These are phyloP conservation scores for Diplazon laetatorius DNA, from an alignment of 2,888 invertebrate species.

Conservation along the genomic window DNA sequence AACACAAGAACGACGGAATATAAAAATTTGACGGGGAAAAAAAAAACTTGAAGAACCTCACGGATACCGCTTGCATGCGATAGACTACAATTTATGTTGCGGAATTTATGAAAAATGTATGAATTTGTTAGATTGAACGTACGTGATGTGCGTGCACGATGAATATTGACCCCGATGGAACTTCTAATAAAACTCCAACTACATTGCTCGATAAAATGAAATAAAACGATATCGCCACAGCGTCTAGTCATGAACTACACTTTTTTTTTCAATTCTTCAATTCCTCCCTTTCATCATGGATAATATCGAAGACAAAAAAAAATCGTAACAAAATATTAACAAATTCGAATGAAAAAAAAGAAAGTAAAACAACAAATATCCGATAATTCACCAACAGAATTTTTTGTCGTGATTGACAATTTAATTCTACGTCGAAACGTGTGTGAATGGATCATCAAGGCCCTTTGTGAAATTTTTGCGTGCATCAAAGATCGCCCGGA, in stretches of 20 bases:
- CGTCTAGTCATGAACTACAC: background rate
- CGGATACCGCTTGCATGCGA: conserved; percentile 28
- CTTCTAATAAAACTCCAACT: conserved; percentile 10
- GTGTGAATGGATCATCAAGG: background rate
- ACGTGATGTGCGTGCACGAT: conserved; percentile 58
- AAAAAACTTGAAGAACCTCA: conserved; percentile 45
- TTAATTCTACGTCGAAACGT: no score
- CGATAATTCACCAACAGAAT: no score
- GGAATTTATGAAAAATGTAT: conserved; percentile 65
- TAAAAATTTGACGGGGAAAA: conserved; percentile 40
- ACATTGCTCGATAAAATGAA: conserved; percentile 29
- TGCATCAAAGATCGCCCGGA: no score
- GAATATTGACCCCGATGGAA: conserved; percentile 59
- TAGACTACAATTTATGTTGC: conserved; percentile 35
- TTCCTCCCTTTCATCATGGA: no score
- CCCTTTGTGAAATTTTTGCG: background rate
- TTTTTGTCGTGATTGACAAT: no score
- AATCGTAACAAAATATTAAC: no score
- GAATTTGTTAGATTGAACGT: conserved; percentile 62
- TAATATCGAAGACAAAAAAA: no score
- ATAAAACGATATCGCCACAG: conserved; percentile 10
- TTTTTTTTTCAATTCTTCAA: background rate
- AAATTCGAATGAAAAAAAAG: no score
- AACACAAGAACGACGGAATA: conserved; percentile 20
- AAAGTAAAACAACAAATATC: no score